Percentiles rank a stretch among this genome's conserved stretches.
phyloP scores from a whole-genome alignment of 2,888 invertebrate species.

The Shargacucullia verbasci region DNA sequence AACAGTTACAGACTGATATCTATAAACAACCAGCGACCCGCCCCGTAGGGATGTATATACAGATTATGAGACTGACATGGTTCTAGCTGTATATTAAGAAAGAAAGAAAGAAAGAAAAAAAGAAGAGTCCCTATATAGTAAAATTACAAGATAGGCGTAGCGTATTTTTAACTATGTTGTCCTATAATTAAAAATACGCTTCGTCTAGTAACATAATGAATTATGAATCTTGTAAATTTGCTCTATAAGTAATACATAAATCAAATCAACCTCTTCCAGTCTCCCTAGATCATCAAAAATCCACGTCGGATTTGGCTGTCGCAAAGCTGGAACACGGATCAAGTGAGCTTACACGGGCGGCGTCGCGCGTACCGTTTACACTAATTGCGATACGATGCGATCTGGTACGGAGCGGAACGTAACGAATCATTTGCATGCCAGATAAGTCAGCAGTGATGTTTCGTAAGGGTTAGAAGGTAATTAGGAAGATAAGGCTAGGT shows the following conservation, averaged over 20 bases:
- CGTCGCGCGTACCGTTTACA: conserved; percentile 76
- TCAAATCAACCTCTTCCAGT: conserved; percentile 45
- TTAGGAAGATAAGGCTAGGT: conserved; percentile 42
- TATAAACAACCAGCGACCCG: no score
- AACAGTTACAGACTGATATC: no score
- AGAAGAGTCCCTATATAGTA: no score
- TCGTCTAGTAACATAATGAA: no score
- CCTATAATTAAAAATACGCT: no score
- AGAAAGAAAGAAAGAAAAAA: no score
- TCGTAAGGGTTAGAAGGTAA: conserved; percentile 49
- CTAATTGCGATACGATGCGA: conserved; percentile 85
- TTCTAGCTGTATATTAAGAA: no score
- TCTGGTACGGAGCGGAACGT: conserved; percentile 44
- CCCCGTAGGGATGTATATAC: no score
- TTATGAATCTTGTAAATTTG: no score
- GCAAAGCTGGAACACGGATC: conserved; percentile 82
- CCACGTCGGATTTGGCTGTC: conserved; percentile 80
- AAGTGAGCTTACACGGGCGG: conserved; percentile 78
- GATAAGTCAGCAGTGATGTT: conserved; percentile 51
- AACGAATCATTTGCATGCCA: conserved; percentile 58
- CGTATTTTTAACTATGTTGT: no score
- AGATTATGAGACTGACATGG: no score
- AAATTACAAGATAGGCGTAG: no score
- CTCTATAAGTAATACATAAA: conserved; percentile 12
- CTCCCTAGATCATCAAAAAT: conserved; percentile 54